Conservation (phyloP, 1,140 invertebrate genomes). For the Carposina sasakii region DNA sequence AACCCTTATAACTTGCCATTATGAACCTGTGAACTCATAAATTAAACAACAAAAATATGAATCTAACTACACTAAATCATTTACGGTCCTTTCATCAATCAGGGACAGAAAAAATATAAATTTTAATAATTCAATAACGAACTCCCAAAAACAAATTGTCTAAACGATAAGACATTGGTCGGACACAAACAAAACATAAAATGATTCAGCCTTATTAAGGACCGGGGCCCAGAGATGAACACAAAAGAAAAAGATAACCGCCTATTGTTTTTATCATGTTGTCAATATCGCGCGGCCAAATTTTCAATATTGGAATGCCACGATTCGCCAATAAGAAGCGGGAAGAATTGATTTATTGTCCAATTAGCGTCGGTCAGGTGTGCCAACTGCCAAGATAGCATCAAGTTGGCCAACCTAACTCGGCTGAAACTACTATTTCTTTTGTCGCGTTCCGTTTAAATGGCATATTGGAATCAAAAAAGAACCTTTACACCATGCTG, state of each 20-base stretch:
- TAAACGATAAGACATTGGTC: conserved; percentile 58
- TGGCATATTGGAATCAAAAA: conserved; percentile 69
- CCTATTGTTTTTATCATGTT: conserved; percentile 70
- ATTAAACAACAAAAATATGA: too few species aligned
- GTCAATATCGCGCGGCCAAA: conserved; percentile 72
- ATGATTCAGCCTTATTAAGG: conserved; percentile 61
- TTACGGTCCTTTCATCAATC: too few species aligned
- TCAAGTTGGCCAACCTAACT: conserved; percentile 67
- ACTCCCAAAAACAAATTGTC: conserved; percentile 67
- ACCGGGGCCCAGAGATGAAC: conserved; percentile 62
- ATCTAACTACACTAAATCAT: too few species aligned
- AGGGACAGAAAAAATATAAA: conserved; percentile 34
- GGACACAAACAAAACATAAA: conserved; percentile 57
- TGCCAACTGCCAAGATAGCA: conserved; percentile 72
- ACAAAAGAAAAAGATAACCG: conserved; percentile 70
- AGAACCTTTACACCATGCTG: conserved; percentile 66
- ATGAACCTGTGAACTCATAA: too few species aligned
- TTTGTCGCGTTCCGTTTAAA: conserved; percentile 66
- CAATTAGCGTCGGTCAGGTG: conserved; percentile 73
- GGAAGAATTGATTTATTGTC: conserved; percentile 72
- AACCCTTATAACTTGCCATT: too few species aligned
- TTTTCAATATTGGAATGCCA: conserved; percentile 72
- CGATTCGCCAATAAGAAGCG: conserved; percentile 72
- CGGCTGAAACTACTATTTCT: conserved; percentile 63
- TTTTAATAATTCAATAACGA: conserved; percentile 67